Evolutionary conservation across 2,888 invertebrate species (phyloP), one percentile per base, ranked within the genome.

Genomic region (Clusia tigrina): DNA sequence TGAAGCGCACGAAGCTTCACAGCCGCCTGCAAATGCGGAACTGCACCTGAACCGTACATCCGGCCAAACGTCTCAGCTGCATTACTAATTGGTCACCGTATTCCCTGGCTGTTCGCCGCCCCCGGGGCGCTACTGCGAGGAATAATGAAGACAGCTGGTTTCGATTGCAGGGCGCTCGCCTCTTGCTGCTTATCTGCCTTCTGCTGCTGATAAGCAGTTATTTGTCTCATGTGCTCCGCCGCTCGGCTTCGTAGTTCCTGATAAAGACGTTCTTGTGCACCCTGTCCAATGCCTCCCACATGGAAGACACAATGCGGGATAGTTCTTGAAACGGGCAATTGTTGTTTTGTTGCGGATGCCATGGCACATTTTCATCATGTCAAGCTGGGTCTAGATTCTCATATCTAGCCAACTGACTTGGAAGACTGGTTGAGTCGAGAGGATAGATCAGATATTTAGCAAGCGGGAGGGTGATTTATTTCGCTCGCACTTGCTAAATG

Each of bases 241-340:
- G n/a, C n/a, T n/a, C n/a, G n/a, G n/a, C n/a, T 86, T 98, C 98
- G 46, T 96, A 96, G 86, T 95, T 96, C 86, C 96, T 96, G 85
- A 96, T 96, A 86, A 98, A 98, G 58, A 96, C 96, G 85, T 92
- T 94, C 88, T 97, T 98, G 81, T 95, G 94, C 79, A 94, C 94
- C 0, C 93, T 93, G 80, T 96, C 96, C 73, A 98, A 86, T 24
- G 93, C 93, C 82, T 98, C 98, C 98, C 98, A 98, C 97, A 98
- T 97, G 42, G 96, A 96, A 15, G 96, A 95, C 2, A 98, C 98
- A 74, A 98, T 97, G 86, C 96, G 96, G 12, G 96, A 97, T 25
- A 98, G 95, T 85, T 98, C 97, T 26, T 96, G 96, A 85, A 98
- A 96, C 81, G 95, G 95, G 57, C 96, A 96, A 82, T 93, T 94